Base-by-base conservation (phyloP, 2,888 invertebrate species). In the Drosophila multiciliata region DNA sequence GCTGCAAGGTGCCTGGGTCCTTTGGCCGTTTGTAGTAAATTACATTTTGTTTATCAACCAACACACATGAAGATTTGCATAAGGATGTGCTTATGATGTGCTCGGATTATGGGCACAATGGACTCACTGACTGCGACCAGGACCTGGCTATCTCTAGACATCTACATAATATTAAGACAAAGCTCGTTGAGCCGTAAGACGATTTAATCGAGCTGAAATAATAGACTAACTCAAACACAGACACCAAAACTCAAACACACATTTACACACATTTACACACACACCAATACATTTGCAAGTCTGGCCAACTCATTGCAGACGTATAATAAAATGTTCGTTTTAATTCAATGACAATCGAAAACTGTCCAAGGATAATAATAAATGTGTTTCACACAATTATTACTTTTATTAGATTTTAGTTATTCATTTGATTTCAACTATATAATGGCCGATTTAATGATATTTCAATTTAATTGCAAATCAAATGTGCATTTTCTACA, bases 121-220 rank as follows among this genome's bases (percentile, higher is more conserved):
- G 84, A 86, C 87, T 78, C 70, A 20, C 42, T 35, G 48, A 42
- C 26, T 52, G 45, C 49, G 61, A 54, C 40, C 45, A 48, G n/a
- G 54, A 57, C 50, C 54, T 53, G 65, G 38, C 70, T 85, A 88
- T 75, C 75, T 87, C 89, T 78, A 88, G 84, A 85, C 84, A 85
- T 88, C 84, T 85, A 87, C 85, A 85, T 89, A 85, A 85, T 87
- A 85, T 88, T 85, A 87, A 89, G 86, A 87, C 88, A 87, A 83
- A 79, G 87, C 87, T 85, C 86, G 88, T 89, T 87, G 74, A 85
- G 89, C 86, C 83, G 86, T 89, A 87, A 89, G 89, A 89, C 89
- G 86, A 87, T 89, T 87, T 87, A 87, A 87, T 87, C 86, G 89
- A 85, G 89, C 87, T 85, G 86, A 89, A 87, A 89, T 89, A 89